Base-by-base conservation (phyloP, 2,113 vertebrate species). In the Aphelocoma coerulescens region DNA sequence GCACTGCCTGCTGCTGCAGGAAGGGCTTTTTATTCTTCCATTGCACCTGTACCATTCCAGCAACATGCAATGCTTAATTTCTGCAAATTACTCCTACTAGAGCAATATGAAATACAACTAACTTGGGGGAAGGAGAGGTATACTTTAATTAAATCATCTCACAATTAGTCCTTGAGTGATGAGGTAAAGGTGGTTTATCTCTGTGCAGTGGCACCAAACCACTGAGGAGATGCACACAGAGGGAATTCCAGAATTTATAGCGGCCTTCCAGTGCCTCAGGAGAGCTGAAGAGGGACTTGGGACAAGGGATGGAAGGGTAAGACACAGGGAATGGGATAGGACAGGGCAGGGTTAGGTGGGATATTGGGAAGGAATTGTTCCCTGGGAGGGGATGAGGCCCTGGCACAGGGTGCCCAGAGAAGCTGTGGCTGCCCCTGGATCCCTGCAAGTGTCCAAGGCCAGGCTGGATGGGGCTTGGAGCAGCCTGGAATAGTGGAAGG, bases 101-200 rank as follows among this genome's bases (percentile, higher is more conserved):
- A 98, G 96, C 97, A 94, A 97, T 98, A 98, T 98, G 98, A 98
- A 98, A 98, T 98, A 97, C 97, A 98, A 80, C 97, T 98, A 97
- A 98, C 97, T 97, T 95, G 97, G 94, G 98, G 97, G 96, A 96
- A 97, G 97, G 96, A 95, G 95, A 93, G 97, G 94, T 98, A 87
- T 97, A 35, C 96, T 97, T 98, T 98, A 98, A 98, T 98, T 98
- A 98, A 98, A 96, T 98, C 97, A 98, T 97, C 95, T 97, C 18
- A 76, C 97, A 98, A 98, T 98, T 98, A 98, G 97, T 96, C 96
- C 95, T 97, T 98, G 98, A 98, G 95, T 98, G 97, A 98, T 98
- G 97, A 98, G 96, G 78, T 95, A 93, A 94, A 96, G 96, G 96
- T 96, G 95, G 59, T 95, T 97, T 95, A 89, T 97, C 91, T 97